Evolutionary conservation across 2,113 vertebrate genomes (phyloP).

Genomic region (Cromileptes altivelis): DNA sequence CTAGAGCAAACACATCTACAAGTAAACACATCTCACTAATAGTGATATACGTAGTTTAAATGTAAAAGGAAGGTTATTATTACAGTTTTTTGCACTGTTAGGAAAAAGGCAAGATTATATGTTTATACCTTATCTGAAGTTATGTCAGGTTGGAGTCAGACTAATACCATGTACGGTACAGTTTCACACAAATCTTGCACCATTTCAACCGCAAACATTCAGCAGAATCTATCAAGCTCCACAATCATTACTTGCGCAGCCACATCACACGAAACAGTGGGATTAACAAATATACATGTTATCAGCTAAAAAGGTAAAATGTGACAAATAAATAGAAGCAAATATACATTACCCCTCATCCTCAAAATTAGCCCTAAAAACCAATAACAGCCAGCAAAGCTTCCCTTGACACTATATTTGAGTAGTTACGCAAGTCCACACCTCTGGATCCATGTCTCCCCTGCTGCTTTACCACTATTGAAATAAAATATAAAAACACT

Average conservation of each 20-base stretch:
- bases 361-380: constrained; percentile 57
- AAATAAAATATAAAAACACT: constrained; percentile 34
- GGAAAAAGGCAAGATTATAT: constrained; percentile 45
- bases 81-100: constrained; percentile 51
- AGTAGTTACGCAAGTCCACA: constrained; percentile 26
- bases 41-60: constrained; percentile 53
- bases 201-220: constrained; percentile 57
- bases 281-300: constrained; percentile 69
- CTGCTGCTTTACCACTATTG: constrained; percentile 38
- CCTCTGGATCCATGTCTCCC: constrained; percentile 34
- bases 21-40: constrained; percentile 43
- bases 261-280: constrained; percentile 55
- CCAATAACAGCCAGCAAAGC: constrained; percentile 39
- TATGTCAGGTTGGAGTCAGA: constrained; percentile 26
- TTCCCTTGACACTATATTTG: constrained; percentile 19
- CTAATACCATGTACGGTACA: constrained; percentile 35
- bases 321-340: constrained; percentile 80
- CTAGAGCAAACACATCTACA: constrained; percentile 48
- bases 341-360: constrained; percentile 56
- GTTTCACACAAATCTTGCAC: constrained; percentile 40
- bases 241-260: constrained; percentile 58
- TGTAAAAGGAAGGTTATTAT: constrained; percentile 51
- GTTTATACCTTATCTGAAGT: constrained; percentile 40
- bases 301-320: constrained; percentile 62
- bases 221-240: constrained; percentile 57